Evolutionary conservation across 2,797 vertebrate species (phyloP), one percentile per base, ranked within the genome.

Genomic region (Gymnoscopelus braueri): DNA sequence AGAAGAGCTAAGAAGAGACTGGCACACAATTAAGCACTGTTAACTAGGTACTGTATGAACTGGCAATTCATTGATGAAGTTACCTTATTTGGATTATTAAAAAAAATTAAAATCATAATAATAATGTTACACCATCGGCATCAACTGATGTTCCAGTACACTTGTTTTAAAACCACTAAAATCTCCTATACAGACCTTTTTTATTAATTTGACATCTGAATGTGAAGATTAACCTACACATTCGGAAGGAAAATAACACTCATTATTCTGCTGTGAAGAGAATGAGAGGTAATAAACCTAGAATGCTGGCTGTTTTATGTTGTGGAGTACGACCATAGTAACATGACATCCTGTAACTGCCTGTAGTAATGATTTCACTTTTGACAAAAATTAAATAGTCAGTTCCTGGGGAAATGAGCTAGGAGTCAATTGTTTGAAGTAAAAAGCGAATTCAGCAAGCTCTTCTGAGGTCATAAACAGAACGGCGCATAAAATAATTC

Each of bases 41-140:
- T 69, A 85, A 80, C 68, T 11, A 86, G 77, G 65, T 64, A 82
- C 29, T 52, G 26, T 71, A 75, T 60, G 19, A 78, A 49, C 73
- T 65, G 57, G 61, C 69, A 63, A 74, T 76, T 71, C 32, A 60
- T 70, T 35, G 1, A 65, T 61, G 49, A 76, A 55, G 64, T 75
- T 80, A 84, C 26, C 49, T 68, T 70, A 79, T 77, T 81, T 89
- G 57, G 8, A 44, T 44, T 7, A 59, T 32, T 29, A n/a, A 15
- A 78, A 70, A 83, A 78, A 70, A 83, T 54, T 63, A 72, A 3
- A n/a, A 83, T 44, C 8, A 44, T 44, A 79, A 74, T 64, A 8
- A 71, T 72, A 50, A 69, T 53, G 44, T 60, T 60, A 73, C 69
- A 82, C 26, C 58, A 81, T 69, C 79, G 61, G 19, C 35, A 64